Conservation (phyloP, 2,113 vertebrate genomes). For the Hippocampus mohnikei region DNA sequence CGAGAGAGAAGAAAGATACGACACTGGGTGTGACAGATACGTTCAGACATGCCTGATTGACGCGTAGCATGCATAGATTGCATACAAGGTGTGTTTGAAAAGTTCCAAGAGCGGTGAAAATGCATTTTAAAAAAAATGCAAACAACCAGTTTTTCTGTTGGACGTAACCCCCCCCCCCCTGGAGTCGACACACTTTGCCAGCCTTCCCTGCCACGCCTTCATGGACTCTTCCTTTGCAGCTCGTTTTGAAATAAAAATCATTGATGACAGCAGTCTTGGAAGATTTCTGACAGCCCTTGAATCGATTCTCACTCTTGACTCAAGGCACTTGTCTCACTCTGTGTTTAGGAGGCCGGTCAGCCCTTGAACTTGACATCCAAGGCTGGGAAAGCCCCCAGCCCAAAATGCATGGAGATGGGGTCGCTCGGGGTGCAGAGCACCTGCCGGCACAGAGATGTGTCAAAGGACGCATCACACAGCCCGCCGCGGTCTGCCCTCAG, state of each 20-base stretch:
- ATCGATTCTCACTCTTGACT: constrained; percentile 18
- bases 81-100: constrained; percentile 14
- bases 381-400: constrained; percentile 81
- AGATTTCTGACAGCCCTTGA: neutral
- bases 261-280: neutral
- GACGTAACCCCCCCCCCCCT: too few relatives aligned
- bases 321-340: constrained; percentile 9
- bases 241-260: neutral
- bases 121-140: neutral
- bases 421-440: constrained; percentile 66
- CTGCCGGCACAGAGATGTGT: constrained; percentile 69
- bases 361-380: constrained; percentile 95
- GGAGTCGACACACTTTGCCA: too few relatives aligned
- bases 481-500: constrained; percentile 77
- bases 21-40: constrained; percentile 63
- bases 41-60: constrained; percentile 48
- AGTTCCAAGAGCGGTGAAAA: neutral
- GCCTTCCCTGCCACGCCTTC: neutral
- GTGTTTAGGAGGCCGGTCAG: constrained; percentile 83
- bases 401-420: constrained; percentile 79
- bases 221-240: neutral
- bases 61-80: constrained; percentile 34
- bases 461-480: constrained; percentile 80
- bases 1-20: constrained; percentile 47
- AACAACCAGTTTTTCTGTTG: too few relatives aligned